Conservation (phyloP, 2,113 vertebrate species). For the Gasterosteus nipponicus region DNA sequence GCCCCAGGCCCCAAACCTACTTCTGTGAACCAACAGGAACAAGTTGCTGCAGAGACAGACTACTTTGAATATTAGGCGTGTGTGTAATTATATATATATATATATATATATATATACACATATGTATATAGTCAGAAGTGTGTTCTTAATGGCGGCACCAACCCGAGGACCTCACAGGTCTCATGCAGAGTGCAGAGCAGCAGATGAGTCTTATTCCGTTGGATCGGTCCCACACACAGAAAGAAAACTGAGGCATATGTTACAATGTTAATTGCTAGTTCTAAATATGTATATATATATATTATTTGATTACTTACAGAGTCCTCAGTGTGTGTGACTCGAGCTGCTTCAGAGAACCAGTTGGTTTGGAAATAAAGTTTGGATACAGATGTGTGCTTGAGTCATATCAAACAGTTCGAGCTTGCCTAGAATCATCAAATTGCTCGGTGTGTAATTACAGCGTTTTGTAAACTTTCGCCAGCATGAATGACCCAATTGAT, state of each 20-base stretch:
- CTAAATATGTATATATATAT: no score
- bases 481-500: background rate
- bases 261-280: background rate
- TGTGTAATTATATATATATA: no score
- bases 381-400: background rate
- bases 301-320: background rate
- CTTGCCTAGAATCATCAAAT: background rate
- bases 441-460: background rate
- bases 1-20: background rate
- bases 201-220: background rate
- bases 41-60: no score
- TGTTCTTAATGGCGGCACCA: background rate
- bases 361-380: background rate
- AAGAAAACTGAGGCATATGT: background rate
- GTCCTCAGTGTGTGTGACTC: background rate
- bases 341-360: background rate
- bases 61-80: no score
- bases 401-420: background rate
- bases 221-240: background rate
- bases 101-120: no score
- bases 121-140: no score
- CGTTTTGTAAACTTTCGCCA: background rate
- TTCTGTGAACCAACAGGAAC: background rate
- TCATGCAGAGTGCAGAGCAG: background rate
- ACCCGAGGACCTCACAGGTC: conserved; percentile 1